A percentile compares a stretch with the other conserved stretches of the same genome.
phyloP scores from a whole-genome alignment of 2,888 invertebrate genomes.

The Troides oblongomaculatus region DNA sequence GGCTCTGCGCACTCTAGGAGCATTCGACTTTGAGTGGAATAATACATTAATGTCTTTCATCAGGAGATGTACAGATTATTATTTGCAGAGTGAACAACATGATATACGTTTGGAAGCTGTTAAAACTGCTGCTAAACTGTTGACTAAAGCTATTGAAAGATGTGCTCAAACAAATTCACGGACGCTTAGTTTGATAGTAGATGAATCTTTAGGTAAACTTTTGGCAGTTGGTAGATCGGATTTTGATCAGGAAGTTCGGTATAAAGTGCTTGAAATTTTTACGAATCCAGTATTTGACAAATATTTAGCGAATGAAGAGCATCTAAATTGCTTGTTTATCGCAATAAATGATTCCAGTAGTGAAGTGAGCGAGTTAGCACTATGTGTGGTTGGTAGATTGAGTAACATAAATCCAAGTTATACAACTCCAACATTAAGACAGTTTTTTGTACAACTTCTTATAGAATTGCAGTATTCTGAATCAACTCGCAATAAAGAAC shows the following conservation, averaged over 20 bases:
- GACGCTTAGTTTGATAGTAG: slow-evolving; percentile 93
- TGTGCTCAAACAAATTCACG: slow-evolving; percentile 84
- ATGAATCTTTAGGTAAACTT: slow-evolving; percentile 93
- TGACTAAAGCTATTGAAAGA: slow-evolving; percentile 89
- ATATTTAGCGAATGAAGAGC: slow-evolving; percentile 97
- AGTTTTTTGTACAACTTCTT: slow-evolving; percentile 93
- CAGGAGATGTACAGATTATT: slow-evolving; percentile 94
- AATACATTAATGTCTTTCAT: slow-evolving; percentile 94
- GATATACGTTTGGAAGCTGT: slow-evolving; percentile 95
- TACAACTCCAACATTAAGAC: slow-evolving; percentile 96
- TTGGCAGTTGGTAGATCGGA: slow-evolving; percentile 97
- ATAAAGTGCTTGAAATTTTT: slow-evolving; percentile 93
- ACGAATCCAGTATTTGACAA: slow-evolving; percentile 93
- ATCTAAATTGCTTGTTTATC: slow-evolving; percentile 93
- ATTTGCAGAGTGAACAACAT: slow-evolving; percentile 92
- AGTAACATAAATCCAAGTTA: slow-evolving; percentile 98
- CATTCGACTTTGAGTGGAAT: slow-evolving; percentile 94
- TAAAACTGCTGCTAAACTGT: slow-evolving; percentile 92
- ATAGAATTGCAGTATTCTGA: slow-evolving; percentile 97
- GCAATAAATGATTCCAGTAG: slow-evolving; percentile 97
- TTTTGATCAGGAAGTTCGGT: slow-evolving; percentile 95
- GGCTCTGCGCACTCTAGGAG: slow-evolving; percentile 94
- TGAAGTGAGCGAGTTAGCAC: slow-evolving; percentile 95
- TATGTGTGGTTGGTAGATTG: slow-evolving; percentile 94
- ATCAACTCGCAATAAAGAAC: slow-evolving; percentile 96